These are phyloP conservation scores for Trichechus manatus DNA, from an alignment of 2,113 vertebrate species.

Conservation along the genomic window DNA sequence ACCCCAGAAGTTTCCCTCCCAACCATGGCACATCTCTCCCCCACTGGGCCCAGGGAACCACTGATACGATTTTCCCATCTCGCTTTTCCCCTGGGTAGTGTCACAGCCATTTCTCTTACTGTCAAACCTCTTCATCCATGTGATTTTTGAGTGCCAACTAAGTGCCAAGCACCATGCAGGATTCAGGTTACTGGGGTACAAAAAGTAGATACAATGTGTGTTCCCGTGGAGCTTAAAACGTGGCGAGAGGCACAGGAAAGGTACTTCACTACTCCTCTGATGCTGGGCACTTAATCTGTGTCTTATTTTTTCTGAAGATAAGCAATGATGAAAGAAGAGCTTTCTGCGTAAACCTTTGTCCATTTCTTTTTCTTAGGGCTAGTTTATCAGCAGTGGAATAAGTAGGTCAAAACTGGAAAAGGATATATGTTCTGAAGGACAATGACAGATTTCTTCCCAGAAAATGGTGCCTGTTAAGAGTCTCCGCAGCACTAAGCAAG, in stretches of 20 bases:
- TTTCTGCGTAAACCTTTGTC: background rate
- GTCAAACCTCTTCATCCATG: background rate
- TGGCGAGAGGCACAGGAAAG: too few relatives aligned
- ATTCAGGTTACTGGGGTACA: background rate
- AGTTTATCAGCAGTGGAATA: background rate
- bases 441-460: background rate
- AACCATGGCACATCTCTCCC: too few relatives aligned
- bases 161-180: background rate
- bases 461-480: fast-evolving
- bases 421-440: background rate
- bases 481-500: background rate
- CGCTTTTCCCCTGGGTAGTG: too few relatives aligned
- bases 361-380: background rate
- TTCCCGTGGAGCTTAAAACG: fast-evolving
- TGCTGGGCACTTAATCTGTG: fast-evolving
- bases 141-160: background rate
- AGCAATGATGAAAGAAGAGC: fast-evolving
- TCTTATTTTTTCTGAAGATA: background rate
- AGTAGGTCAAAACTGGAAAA: background rate
- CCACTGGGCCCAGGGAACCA: background rate
- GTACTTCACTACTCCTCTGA: too few relatives aligned
- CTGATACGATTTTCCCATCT: background rate
- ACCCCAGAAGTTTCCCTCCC: background rate
- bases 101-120: fast-evolving
- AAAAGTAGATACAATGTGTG: fast-evolving